These are phyloP conservation scores for Theristus sp. DNA, from an alignment of 2,888 invertebrate species.

Conservation along the genomic window DNA sequence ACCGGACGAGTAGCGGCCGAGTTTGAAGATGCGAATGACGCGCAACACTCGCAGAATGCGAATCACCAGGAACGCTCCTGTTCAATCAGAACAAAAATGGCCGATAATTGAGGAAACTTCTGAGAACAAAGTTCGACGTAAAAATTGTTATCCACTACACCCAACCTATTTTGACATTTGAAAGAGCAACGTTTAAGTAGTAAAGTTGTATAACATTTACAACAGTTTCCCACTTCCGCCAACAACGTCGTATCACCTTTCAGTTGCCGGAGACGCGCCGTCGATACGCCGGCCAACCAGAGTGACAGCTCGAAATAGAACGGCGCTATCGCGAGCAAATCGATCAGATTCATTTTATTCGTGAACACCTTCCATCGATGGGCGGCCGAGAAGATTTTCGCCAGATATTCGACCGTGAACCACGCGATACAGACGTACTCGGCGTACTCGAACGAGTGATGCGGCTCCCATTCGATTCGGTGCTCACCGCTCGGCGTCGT, in stretches of 20 bases:
- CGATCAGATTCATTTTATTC: slow-evolving; percentile 17
- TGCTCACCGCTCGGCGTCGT: no score
- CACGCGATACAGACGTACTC: slow-evolving; percentile 22
- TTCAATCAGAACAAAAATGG: no score
- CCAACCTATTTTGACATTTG: no score
- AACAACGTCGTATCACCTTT: no score
- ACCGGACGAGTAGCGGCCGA: slow-evolving; percentile 19
- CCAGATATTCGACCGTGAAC: slow-evolving; percentile 19
- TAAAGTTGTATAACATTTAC: no score
- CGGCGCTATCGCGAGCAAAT: slow-evolving; percentile 20
- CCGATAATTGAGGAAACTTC: no score
- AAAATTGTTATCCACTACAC: no score
- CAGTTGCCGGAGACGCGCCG: slow-evolving; percentile 20
- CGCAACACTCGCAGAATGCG: slow-evolving; percentile 21
- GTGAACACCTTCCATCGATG: slow-evolving; percentile 14
- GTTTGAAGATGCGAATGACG: slow-evolving; percentile 11
- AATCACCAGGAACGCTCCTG: slow-evolving; percentile 21
- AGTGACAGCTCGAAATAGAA: slow-evolving; percentile 19
- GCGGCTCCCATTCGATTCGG: slow-evolving; percentile 66
- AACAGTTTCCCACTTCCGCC: no score
- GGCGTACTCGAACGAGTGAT: slow-evolving; percentile 15
- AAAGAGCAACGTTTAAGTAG: no score
- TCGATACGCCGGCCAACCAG: slow-evolving; percentile 15
- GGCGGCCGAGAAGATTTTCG: slow-evolving; percentile 18
- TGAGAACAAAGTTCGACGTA: no score